Evolutionary conservation across 2,113 vertebrate genomes (phyloP), one percentile per base, ranked within the genome.

Genomic region (Caranx melampygus): DNA sequence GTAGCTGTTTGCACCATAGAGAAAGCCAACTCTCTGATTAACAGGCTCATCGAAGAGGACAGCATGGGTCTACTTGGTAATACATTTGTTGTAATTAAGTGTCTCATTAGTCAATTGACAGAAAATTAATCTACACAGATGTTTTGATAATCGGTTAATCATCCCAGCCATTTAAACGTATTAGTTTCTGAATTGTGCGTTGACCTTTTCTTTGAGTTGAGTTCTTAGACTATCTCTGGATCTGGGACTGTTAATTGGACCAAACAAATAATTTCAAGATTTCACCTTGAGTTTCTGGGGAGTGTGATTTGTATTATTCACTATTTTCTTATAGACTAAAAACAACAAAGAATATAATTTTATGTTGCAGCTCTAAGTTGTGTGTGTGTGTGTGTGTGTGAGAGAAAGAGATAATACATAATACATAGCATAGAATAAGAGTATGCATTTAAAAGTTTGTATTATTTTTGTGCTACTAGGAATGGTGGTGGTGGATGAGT

Each of bases 1-100:
- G 92, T 99, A 82, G 98, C 98, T 79, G 96, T 99, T 80, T 99
- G 98, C 91, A 99, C 98, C 81, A 99, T 99, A 64, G 98, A 99
- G 93, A 98, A 97, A 94, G 98, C 98, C 79, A 99, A 99, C 15
- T 95, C 97, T 63, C 93, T 99, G 10, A 90, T 99, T 77, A 99
- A 99, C 78, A 96, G 95, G 83, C 96, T 99, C 14, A 98, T 99
- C 89, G 97, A 99, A 79, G 98, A 99, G 82, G 94, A 96, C 66
- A 94, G 86, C 76, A 95, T 99, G 92, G 94, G 94, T 82, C 89
- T 94, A 31, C 88, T 99, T 72, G 98, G 98, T 99, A 95, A 96
- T 82, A 55, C 1, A 49, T 21, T 1, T 65, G 18, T 31, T 5
- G 58, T 49, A 45, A 9, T 16, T 34, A 2, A 14, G 5, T 14